A percentile compares a stretch with the other conserved stretches of the same genome.
phyloP scores from a whole-genome alignment of 2,797 vertebrate genomes.

The Sebastiscus tertius region DNA sequence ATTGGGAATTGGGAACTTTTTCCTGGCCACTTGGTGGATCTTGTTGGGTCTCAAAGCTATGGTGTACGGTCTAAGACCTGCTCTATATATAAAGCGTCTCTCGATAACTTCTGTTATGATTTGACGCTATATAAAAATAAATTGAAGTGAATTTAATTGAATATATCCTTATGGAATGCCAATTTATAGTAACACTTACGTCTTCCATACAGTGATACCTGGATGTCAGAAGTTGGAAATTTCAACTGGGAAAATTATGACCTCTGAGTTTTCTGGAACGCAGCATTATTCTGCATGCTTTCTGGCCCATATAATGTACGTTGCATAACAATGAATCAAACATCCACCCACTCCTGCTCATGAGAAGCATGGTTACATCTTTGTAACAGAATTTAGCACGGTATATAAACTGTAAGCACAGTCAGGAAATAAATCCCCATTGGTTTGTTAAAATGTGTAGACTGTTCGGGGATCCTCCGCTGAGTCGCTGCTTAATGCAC shows the following conservation, averaged over 20 bases:
- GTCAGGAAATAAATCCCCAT: constrained; percentile 14
- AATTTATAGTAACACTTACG: too few species aligned
- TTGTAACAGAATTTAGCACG: background rate
- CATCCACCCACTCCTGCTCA: constrained; percentile 47
- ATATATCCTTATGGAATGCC: too few species aligned
- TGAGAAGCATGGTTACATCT: constrained; percentile 17
- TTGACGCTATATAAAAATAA: too few species aligned
- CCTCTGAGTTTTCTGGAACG: background rate
- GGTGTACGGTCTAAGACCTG: too few species aligned
- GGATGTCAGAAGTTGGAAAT: background rate
- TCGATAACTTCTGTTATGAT: too few species aligned
- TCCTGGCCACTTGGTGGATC: too few species aligned
- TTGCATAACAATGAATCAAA: constrained; percentile 61
- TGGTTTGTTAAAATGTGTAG: constrained; percentile 43
- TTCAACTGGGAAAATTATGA: background rate
- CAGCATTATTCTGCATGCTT: constrained; percentile 6
- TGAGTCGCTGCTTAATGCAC: constrained; percentile 19
- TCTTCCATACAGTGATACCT: too few species aligned
- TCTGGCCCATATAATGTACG: constrained; percentile 52
- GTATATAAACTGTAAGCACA: constrained; percentile 1
- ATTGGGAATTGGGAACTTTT: too few species aligned
- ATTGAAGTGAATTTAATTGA: too few species aligned
- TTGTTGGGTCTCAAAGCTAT: too few species aligned
- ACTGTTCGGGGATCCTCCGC: constrained; percentile 2
- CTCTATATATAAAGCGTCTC: too few species aligned